Evolutionary conservation across 2,797 vertebrate species (phyloP), one percentile per base, ranked within the genome.

Genomic region (Gastrophryne carolinensis): DNA sequence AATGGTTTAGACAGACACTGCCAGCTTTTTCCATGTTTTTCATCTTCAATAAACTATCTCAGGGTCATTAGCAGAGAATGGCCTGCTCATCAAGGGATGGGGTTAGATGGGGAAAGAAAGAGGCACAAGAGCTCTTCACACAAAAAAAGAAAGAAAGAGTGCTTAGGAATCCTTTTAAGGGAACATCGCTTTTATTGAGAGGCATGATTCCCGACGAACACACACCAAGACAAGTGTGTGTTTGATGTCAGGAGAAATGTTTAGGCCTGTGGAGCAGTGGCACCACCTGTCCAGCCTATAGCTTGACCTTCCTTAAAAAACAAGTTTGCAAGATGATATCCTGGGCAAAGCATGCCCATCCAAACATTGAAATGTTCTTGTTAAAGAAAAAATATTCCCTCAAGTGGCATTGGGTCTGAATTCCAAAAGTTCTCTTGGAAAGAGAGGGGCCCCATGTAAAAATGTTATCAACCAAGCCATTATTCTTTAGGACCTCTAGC

Each of bases 41-140:
- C 26, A 68, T 68, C 21, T 26, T 54, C 65, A 68, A 68, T 68
- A 68, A 54, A 68, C 65, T 54, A 68, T 68, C 65, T 39, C 24
- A 56, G 65, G 65, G 65, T 56, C 65, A 68, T 68, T 68, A 68
- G 27, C n/a, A 53, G 65, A 54, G 50, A 56, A 56, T 54, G 65
- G 65, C n/a, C 26, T 50, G 41, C 37, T 54, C 50, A 41, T 39
- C 15, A 37, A 68, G 50, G 50, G 50, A 39, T 41, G 50, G 65
- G 65, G 50, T 68, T 50, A 53, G 32, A 54, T 35, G 34, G 23
- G 50, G 65, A 53, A 37, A 56, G 7, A 64, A 37, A 68, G 34
- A 35, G 9, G 35, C 21, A 56, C 49, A 54, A 54, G 50, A 24
- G 37, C 65, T 41, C 65, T 68, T 68, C 65, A 68, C 23, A 19